Base-by-base conservation (phyloP, 1,140 invertebrate species). In the Calephelis nemesis region DNA sequence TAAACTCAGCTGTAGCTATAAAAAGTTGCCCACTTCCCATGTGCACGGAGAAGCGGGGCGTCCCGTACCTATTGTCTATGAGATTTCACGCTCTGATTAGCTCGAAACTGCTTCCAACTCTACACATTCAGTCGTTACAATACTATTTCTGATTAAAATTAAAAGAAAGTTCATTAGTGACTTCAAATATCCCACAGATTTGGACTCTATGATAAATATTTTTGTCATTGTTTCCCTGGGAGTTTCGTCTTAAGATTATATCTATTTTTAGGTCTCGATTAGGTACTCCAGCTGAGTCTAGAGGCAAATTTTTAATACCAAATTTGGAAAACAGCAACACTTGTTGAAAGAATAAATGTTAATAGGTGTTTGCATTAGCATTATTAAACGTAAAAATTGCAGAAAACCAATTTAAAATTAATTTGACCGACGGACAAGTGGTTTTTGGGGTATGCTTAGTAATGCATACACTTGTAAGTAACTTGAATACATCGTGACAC, bases 61-160 rank as follows among this genome's bases (percentile, higher is more conserved):
- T 62, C 54, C 58, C 45, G 63, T 70, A 30, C 30, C 30, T 30
- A 70, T 70, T 76, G 68, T 73, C 63, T 76, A 72, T 63, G 54
- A 70, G 62, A 82, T 78, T 80, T 78, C 76, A 81, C 75, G 81
- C 78, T 83, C 79, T 80, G 69, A 73, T 77, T 82, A 66, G 62
- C 64, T 58, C 12, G 66, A 77, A 74, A 75, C 68, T 71, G 67
- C 70, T 13, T 67, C 63, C 69, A 68, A 75, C 62, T 66, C 64
- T 67, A 64, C 63, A 58, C 30, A 70, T 62, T 69, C 60, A 49
- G 65, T 62, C 47, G 71, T 63, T 70, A 64, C 62, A 68, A 67
- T 54, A 54, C 52, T 15, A 54, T 54, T 19, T 54, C 54, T 58
- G 54, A 58, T 58, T 58, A 58, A 54, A 58, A 58, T 39, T 19